Percentiles rank a stretch among this genome's conserved stretches.
Evolutionary conservation across 1,140 invertebrate genomes (phyloP).

Genomic region (Acyrthosiphon pisum): DNA sequence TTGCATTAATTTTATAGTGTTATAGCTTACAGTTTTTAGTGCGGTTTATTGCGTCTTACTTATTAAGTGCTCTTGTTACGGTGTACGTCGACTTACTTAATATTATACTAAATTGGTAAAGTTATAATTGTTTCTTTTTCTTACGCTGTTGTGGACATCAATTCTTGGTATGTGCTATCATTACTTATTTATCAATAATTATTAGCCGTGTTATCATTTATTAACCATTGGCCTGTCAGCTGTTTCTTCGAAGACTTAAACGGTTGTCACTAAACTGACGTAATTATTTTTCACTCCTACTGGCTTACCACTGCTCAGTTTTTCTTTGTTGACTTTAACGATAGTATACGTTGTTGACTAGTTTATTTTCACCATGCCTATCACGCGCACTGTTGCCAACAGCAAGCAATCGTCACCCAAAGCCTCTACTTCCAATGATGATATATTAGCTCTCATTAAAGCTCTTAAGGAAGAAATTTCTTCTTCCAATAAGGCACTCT

Average conservation of each 20-base stretch:
- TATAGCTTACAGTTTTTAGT: neutral
- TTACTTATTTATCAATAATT: conserved; percentile 31
- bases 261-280: neutral
- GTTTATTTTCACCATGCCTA: conserved; percentile 10
- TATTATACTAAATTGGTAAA: neutral
- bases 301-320: too few relatives aligned
- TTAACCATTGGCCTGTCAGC: neutral
- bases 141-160: neutral
- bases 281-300: neutral
- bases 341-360: neutral
- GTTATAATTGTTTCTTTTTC: neutral
- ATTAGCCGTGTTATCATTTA: too few relatives aligned
- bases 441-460: too few relatives aligned
- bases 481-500: too few relatives aligned
- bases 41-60: neutral
- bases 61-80: conserved; percentile 16
- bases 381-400: neutral
- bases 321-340: neutral
- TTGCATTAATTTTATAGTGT: neutral
- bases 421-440: neutral
- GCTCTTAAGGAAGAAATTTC: too few relatives aligned
- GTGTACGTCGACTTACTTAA: neutral
- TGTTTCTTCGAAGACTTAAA: neutral
- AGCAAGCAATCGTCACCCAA: neutral
- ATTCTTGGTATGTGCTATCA: neutral